Evolutionary conservation across 2,113 vertebrate genomes (phyloP).

Genomic region (Addax nasomaculatus): DNA sequence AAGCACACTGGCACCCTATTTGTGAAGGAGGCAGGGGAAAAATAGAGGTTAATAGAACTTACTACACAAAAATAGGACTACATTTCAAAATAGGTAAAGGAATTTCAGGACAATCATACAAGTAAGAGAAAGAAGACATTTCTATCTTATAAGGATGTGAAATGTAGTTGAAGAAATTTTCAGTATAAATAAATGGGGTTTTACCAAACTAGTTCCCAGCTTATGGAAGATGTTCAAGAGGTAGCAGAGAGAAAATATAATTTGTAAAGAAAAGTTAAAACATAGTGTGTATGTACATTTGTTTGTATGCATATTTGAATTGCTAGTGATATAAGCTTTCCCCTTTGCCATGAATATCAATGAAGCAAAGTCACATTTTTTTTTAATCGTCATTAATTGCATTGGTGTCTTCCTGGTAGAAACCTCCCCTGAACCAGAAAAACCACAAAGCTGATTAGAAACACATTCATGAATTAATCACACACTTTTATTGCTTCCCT

Average conservation of each 20-base stretch:
- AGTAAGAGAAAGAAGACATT: background rate
- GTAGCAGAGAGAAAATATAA: background rate
- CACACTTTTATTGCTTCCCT: background rate
- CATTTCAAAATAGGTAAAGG: constrained; percentile 21
- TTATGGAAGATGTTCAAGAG: background rate
- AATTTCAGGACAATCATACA: background rate
- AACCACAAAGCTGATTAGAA: background rate
- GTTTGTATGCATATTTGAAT: background rate
- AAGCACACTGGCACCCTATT: constrained; percentile 30
- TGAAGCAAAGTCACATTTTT: background rate
- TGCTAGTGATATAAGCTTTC: background rate
- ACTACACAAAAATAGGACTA: background rate
- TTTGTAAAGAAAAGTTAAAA: background rate
- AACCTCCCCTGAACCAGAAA: background rate
- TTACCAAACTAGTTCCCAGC: background rate
- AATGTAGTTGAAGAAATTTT: background rate
- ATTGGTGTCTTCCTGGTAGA: background rate
- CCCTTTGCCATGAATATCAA: background rate
- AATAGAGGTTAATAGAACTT: constrained; percentile 25
- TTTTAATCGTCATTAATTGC: background rate
- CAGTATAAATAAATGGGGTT: background rate
- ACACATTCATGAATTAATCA: background rate
- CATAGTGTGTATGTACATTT: background rate
- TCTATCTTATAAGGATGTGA: background rate
- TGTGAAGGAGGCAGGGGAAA: constrained; percentile 27